Base-by-base conservation (phyloP, 2,888 invertebrate species). In the Xanthostigma xanthostigma region DNA sequence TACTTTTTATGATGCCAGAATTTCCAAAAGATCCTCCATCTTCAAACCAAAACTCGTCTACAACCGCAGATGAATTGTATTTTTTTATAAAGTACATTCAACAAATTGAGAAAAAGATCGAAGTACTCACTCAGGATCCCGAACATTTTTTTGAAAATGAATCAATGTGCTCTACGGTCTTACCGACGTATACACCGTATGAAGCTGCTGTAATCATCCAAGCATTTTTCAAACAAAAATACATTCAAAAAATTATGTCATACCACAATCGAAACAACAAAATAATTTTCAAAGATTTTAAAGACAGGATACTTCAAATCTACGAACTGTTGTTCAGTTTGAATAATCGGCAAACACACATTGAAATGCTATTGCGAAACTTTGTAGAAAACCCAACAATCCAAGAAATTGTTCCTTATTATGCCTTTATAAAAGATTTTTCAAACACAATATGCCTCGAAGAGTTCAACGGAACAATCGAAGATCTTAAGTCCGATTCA, bases 141-240 rank as follows among this genome's bases (percentile, higher is more conserved):
- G 27, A 27, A 27, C 3, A 27, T 3, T 27, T 6, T 27, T 27
- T 27, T 27, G 27, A 27, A 27, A 27, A 6, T 27, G 27, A 27
- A 27, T 27, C 27, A 27, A 27, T 5, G 3, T 27, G 27, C 6
- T 27, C 27, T 4, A 17, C 17, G 6, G 27, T 5, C 6, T 27
- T 27, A 27, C 27, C 27, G 6, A 27, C 6, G 6, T 27, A 5
- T 27, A 27, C 27, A 6, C 27, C 27, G 6, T 6, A 45, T 37
- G 17, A 37, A n/a, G 56, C 60, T 1, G 59, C 61, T 12, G 53
- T 57, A 8, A 58, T 50, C 51, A 56, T 66, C 8, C 64, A 65
- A 49, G 54, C 64, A 1, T 57, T 58, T 45, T 63, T 64, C 45
- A 59, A 57, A 6, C 27, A 27, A 27, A 27, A 27, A 27, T 27